Conservation (phyloP, 2,113 vertebrate genomes). For the Mormyrus lacerda region DNA sequence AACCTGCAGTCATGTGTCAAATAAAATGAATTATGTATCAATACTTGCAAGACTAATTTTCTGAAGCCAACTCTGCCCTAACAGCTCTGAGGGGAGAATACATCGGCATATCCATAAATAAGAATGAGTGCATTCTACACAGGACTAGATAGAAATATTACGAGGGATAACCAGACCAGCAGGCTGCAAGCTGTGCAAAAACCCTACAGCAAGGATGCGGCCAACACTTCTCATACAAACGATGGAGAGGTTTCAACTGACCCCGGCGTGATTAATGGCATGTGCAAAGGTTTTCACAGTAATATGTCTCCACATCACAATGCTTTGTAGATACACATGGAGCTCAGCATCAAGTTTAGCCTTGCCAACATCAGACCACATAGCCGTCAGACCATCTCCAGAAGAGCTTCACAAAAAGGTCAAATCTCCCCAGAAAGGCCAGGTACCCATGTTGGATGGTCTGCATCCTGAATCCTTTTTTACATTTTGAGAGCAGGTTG, state of each 20-base stretch:
- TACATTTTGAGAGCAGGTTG: neutral
- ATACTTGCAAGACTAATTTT: neutral
- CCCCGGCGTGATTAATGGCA: neutral
- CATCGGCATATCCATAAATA: neutral
- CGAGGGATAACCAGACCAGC: neutral
- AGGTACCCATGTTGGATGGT: neutral
- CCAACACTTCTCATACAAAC: neutral
- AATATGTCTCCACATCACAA: neutral
- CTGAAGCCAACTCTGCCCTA: neutral
- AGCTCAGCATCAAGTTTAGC: neutral
- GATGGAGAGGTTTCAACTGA: neutral
- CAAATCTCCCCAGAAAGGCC: neutral
- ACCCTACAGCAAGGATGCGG: neutral
- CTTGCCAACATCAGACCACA: neutral
- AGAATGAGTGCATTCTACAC: neutral
- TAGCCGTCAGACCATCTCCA: neutral
- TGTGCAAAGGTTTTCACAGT: neutral
- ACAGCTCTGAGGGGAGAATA: neutral
- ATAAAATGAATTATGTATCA: neutral
- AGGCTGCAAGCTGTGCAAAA: neutral
- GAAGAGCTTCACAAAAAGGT: neutral
- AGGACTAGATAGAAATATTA: neutral
- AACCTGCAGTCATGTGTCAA: neutral
- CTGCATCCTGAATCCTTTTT: neutral
- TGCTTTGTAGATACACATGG: neutral